phyloP scores from a whole-genome alignment of 2,113 vertebrate genomes.

The Tychaedon coryphoeus region DNA sequence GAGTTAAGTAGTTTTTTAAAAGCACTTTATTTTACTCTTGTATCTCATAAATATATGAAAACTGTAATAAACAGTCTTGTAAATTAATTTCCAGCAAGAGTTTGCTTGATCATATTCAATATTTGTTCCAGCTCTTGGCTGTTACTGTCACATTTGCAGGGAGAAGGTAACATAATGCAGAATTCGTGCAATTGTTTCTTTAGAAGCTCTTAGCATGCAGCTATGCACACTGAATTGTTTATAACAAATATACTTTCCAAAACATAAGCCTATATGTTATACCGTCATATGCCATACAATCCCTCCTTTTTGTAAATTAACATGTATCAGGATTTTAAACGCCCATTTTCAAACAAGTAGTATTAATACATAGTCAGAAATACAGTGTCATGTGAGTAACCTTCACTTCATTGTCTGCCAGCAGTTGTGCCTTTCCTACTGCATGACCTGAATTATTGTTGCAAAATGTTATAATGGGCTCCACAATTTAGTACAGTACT shows the following conservation, averaged over 20 bases:
- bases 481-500: background rate
- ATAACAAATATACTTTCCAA: background rate
- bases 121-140: background rate
- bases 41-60: background rate
- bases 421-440: background rate
- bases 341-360: background rate
- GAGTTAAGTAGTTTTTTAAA: background rate
- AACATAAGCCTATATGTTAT: rapidly evolving
- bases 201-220: background rate
- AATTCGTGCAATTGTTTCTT: background rate
- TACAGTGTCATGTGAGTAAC: background rate
- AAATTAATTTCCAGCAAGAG: background rate
- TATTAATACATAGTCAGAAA: background rate
- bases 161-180: background rate
- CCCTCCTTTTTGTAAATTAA: background rate
- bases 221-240: background rate
- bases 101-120: background rate
- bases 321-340: background rate
- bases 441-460: background rate
- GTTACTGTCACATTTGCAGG: background rate
- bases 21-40: background rate
- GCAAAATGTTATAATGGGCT: background rate
- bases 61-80: background rate
- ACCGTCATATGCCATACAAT: background rate
- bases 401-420: background rate